A percentile compares a stretch with the other conserved stretches of the same genome.
phyloP scores from a whole-genome alignment of 2,797 vertebrate genomes.

The Eulemur coronatus region DNA sequence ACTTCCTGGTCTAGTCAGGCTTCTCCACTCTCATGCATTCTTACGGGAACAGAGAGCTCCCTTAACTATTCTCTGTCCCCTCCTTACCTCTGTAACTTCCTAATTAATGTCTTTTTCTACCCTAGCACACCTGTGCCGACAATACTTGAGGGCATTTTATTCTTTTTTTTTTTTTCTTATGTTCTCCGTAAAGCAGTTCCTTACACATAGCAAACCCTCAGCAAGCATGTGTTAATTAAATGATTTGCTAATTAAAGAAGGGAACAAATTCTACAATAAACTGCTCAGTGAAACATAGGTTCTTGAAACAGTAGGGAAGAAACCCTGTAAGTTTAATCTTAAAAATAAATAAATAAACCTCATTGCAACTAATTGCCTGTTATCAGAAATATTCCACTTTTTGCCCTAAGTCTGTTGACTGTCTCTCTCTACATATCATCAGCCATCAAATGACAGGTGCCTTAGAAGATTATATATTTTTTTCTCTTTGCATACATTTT shows the following conservation, averaged over 20 bases:
- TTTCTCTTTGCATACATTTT: slow-evolving; percentile 6
- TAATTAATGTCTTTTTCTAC: not conserved
- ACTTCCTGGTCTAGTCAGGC: not conserved
- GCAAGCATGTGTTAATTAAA: slow-evolving; percentile 23
- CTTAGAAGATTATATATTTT: not conserved
- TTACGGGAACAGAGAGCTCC: not conserved
- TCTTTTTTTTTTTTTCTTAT: not conserved
- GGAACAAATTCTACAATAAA: slow-evolving; percentile 11
- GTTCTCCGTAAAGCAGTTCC: not conserved
- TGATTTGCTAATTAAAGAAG: slow-evolving; percentile 39
- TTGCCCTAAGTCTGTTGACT: not conserved
- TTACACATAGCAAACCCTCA: not conserved
- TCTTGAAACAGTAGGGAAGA: slow-evolving; percentile 14
- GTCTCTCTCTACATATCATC: not conserved
- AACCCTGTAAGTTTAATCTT: slow-evolving; percentile 41
- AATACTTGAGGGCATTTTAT: slow-evolving; percentile 1
- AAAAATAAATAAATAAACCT: not conserved
- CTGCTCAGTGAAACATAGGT: slow-evolving; percentile 23
- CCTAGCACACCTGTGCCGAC: not conserved
- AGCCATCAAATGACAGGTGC: not conserved
- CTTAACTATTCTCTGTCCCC: not conserved
- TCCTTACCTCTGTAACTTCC: not conserved
- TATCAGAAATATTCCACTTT: not conserved
- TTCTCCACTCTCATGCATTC: not conserved
- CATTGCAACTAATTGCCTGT: not conserved